Evolutionary conservation across 2,888 invertebrate genomes (phyloP), one percentile per base, ranked within the genome.

Genomic region (Lamellibrachia satsuma): DNA sequence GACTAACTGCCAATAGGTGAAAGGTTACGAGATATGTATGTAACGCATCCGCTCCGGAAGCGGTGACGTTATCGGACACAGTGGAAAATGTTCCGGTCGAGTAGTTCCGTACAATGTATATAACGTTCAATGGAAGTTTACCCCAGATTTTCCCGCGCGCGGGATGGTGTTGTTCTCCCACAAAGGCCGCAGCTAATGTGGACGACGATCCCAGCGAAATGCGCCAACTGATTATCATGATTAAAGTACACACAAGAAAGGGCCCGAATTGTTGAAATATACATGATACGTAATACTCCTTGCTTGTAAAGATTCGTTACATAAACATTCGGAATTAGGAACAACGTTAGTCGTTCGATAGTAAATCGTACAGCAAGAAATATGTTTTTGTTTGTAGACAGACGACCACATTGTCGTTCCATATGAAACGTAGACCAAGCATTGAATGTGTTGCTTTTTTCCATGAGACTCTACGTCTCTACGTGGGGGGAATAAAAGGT

Each of bases 41-140:
- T 75, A 11, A 75, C 6, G 11, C 75, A 75, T 75, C 75, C 75
- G 11, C 55, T 11, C 22, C 75, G 75, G 75, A 75, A 75, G 75
- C 75, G 15, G n/a, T 75, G 75, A 22, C 75, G 15, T 75, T 75
- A 75, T 75, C 75, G 75, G 75, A 4, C 75, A 75, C n/a, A 75
- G 75, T 75, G 75, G 75, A 75, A 75, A 75, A n/a, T 75, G 75
- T 75, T 75, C 75, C n/a, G 75, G 75, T 75, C 75, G 75, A 75
- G 22, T 75, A 75, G 22, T n/a, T 11, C n/a, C 75, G 75, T 75
- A 75, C 75, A 75, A 22, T 75, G 75, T 22, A 11, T 75, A n/a
- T 22, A 75, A n/a, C 22, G 75, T 22, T 75, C 75, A 75, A 75
- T 75, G 22, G 75, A 75, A 75, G 75, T 75, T 75, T 75, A 75